Conservation (phyloP, 2,797 vertebrate genomes). For the Pelochelys cantorii region DNA sequence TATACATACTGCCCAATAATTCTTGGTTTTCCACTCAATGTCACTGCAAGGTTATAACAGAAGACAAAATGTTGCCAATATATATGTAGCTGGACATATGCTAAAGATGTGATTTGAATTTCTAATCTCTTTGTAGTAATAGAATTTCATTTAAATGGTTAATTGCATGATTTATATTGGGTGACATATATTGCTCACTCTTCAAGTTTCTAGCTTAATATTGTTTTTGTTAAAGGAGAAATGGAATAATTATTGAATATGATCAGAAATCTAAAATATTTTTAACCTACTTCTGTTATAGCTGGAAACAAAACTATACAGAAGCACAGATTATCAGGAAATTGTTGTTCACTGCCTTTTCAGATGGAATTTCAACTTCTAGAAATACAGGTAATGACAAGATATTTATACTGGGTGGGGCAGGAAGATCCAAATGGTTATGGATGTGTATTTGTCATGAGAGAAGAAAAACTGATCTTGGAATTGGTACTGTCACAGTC, state of each 20-base stretch:
- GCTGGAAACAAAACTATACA: conserved; percentile 77
- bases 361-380: conserved; percentile 89
- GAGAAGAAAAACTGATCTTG: background rate
- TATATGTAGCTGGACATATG: background rate
- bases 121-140: fast-evolving
- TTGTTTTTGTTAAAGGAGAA: background rate
- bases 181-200: background rate
- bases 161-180: background rate
- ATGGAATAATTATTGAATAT: background rate
- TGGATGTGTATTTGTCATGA: background rate
- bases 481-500: background rate
- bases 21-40: background rate
- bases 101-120: background rate
- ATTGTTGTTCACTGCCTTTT: conserved; percentile 83
- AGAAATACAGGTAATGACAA: conserved; percentile 84
- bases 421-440: background rate
- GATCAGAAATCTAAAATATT: background rate
- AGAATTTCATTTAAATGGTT: background rate
- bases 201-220: background rate
- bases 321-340: conserved; percentile 83
- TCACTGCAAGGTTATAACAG: background rate
- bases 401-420: background rate
- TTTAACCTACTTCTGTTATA: conserved; percentile 60
- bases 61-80: background rate
- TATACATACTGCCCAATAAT: background rate